Evolutionary conservation across 2,797 vertebrate species (phyloP).

Genomic region (Todus mexicanus): DNA sequence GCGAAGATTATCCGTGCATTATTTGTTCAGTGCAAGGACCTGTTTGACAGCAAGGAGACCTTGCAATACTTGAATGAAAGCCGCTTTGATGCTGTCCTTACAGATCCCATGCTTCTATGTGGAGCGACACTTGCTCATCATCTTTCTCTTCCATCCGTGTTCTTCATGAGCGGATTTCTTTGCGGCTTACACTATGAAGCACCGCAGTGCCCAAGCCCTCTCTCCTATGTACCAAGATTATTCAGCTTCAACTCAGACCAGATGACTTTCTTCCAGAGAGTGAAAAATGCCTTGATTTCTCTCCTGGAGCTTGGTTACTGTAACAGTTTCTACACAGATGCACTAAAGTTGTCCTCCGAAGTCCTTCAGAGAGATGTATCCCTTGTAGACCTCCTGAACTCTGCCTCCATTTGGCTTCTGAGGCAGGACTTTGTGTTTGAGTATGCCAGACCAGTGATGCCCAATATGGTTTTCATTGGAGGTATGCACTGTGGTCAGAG

Average conservation of each 20-base stretch:
- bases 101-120: slow-evolving; percentile 67
- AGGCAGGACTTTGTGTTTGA: slow-evolving; percentile 80
- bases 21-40: slow-evolving; percentile 62
- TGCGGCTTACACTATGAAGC: slow-evolving; percentile 66
- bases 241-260: slow-evolving; percentile 69
- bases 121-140: slow-evolving; percentile 70
- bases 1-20: fast-evolving
- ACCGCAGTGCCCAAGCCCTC: slow-evolving; percentile 70
- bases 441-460: slow-evolving; percentile 77
- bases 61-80: slow-evolving; percentile 40
- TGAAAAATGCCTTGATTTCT: slow-evolving; percentile 74
- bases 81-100: slow-evolving; percentile 77
- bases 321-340: background rate
- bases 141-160: slow-evolving; percentile 71
- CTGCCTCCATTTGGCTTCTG: slow-evolving; percentile 66
- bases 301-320: slow-evolving; percentile 51
- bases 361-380: slow-evolving; percentile 57
- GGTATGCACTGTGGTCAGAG: slow-evolving; percentile 81
- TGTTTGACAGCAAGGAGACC: slow-evolving; percentile 72
- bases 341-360: slow-evolving; percentile 29
- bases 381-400: slow-evolving; percentile 34
- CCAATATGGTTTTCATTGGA: slow-evolving; percentile 79
- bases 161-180: slow-evolving; percentile 64
- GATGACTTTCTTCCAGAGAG: slow-evolving; percentile 77
- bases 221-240: slow-evolving; percentile 74